A percentile compares a stretch with the other conserved stretches of the same genome.
Evolutionary conservation across 2,888 invertebrate species (phyloP).

Genomic region (Nesidiocoris tenuis): DNA sequence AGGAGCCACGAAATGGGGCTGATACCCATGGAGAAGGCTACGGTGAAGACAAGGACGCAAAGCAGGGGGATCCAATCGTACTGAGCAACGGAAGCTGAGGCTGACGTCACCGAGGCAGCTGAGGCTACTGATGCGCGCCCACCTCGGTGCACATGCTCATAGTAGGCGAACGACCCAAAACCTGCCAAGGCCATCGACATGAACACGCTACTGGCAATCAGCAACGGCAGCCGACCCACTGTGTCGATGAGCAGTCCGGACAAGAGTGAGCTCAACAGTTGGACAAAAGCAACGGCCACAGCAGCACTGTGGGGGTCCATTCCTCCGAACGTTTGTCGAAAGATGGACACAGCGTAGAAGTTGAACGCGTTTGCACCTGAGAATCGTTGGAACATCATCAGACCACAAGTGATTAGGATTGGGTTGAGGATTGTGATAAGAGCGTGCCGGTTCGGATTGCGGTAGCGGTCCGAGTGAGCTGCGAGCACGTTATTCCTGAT

Average conservation of each 20-base stretch:
- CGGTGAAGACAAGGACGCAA: slow-evolving; percentile 79
- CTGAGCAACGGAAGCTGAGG: slow-evolving; percentile 52
- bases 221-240: slow-evolving; percentile 77
- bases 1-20: slow-evolving; percentile 85
- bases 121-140: neutral
- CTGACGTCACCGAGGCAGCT: neutral
- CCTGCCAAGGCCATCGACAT: slow-evolving; percentile 85
- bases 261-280: slow-evolving; percentile 77
- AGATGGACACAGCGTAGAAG: slow-evolving; percentile 83
- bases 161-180: slow-evolving; percentile 81
- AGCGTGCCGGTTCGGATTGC: slow-evolving; percentile 48
- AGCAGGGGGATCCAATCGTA: slow-evolving; percentile 81
- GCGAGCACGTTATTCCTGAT: slow-evolving; percentile 68
- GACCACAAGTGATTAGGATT: slow-evolving; percentile 75
- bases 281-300: slow-evolving; percentile 80
- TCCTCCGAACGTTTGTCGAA: slow-evolving; percentile 77
- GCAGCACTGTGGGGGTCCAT: slow-evolving; percentile 82
- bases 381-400: slow-evolving; percentile 54
- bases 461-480: slow-evolving; percentile 48
- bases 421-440: slow-evolving; percentile 62
- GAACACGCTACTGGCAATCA: slow-evolving; percentile 78
- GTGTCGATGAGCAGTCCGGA: slow-evolving; percentile 81
- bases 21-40: slow-evolving; percentile 83
- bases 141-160: slow-evolving; percentile 67
- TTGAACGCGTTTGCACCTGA: slow-evolving; percentile 82